These are phyloP conservation scores for Cliona cf. orientalis DNA, from an alignment of 37 sponge, comb jelly and placozoan genomes.

Conservation along the genomic window DNA sequence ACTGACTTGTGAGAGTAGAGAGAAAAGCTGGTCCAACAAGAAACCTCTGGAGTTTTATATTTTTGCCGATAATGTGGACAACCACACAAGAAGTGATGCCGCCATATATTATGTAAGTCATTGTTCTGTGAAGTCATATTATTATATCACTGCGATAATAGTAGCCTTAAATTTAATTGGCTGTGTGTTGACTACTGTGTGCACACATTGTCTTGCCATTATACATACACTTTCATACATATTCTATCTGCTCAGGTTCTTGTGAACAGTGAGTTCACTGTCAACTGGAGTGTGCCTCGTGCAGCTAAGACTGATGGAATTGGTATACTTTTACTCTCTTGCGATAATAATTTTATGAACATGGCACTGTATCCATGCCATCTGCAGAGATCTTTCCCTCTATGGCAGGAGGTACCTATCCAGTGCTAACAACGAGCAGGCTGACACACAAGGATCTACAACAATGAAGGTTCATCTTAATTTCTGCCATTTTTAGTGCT, in stretches of 20 bases:
- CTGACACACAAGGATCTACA: not conserved
- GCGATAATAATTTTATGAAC: not conserved
- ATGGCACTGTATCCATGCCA: not conserved
- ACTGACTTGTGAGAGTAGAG: slow-evolving; percentile 21
- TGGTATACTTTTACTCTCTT: not conserved
- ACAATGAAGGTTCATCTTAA: slow-evolving; percentile 1
- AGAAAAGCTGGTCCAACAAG: slow-evolving; percentile 13
- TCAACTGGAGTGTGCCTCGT: slow-evolving; percentile 55
- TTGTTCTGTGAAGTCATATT: no score
- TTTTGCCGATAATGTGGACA: slow-evolving; percentile 43
- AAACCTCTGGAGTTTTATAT: slow-evolving; percentile 18
- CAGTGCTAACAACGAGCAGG: not conserved
- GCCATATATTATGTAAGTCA: slow-evolving; percentile 41
- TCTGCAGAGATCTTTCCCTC: not conserved
- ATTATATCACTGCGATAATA: not conserved
- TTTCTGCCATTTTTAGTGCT: no score
- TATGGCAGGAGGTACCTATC: not conserved
- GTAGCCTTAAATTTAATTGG: not conserved
- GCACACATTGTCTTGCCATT: no score
- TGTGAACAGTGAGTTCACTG: slow-evolving; percentile 27
- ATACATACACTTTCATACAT: no score
- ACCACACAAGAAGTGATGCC: slow-evolving; percentile 35
- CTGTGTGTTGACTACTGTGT: not conserved
- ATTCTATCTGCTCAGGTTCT: no score
- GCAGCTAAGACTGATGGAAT: slow-evolving; percentile 47